Evolutionary conservation across 2,113 vertebrate species (phyloP), one percentile per base, ranked within the genome.

Genomic region (Gorilla gorilla): DNA sequence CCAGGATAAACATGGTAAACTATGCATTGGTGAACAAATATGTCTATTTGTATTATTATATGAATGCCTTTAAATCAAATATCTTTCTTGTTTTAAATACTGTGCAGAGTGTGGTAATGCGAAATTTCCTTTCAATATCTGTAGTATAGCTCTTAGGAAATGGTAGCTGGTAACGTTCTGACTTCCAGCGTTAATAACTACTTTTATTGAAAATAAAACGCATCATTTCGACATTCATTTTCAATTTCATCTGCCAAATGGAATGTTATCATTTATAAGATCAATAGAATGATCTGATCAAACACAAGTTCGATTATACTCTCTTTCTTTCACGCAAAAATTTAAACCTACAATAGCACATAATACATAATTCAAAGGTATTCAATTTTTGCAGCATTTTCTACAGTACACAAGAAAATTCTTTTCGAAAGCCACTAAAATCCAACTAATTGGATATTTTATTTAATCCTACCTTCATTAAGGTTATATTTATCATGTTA

Each of bases 161-260:
- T 13, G 94, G 81, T 94, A 79, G 45, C 22, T 86, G 18, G 45
- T 94, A 90, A 48, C 12, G 90, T 81, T 89, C 48, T 96, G 80
- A 97, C n/a, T 73, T 90, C 14, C 84, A 89, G 48, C 12, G 20
- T 95, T 97, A 96, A 96, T 86, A 55, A 96, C 52, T 57, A 76
- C 64, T 96, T 97, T 59, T 20, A 86, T 40, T 96, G 92, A 94
- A 96, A 98, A 97, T 84, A 93, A 94, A 94, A 83, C 68, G 25
- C 48, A 93, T 93, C 76, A 94, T 86, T 94, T 61, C 40, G 40
- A 91, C 43, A n/a, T 75, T 97, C 48, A 89, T 93, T 96, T 97
- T 94, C 81, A 91, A 70, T 94, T 95, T 95, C 35, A 94, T 93
- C 88, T 97, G 73, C 50, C 93, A 97, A 97, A 35, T 76, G 35